Base-by-base conservation (phyloP, 2,888 invertebrate genomes). In the Coelopa pilipes region DNA sequence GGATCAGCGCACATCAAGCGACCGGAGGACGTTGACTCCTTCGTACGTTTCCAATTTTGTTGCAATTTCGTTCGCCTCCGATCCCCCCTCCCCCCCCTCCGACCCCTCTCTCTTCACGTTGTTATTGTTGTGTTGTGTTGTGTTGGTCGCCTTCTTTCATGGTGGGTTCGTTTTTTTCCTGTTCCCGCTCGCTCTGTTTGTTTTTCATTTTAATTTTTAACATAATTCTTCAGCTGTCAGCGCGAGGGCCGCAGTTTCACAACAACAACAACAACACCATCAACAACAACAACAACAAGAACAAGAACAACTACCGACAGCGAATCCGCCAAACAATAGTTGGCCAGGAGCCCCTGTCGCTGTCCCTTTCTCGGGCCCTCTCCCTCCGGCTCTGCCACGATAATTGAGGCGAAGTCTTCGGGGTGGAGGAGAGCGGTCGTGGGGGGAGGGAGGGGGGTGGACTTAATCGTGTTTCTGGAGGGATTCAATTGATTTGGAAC, bases 11-110 rank as follows among this genome's bases (percentile, higher is more conserved):
- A 21, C 46, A 57, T 59, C 69, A 59, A 49, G 70, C 70, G 62
- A 62, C 62, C 4, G 50, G 24, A 67, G 72, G 57, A 72, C 72
- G 60, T 72, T 72, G 72, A 72, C 34, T 69, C 59, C 46, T 72
- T 60, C 34, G 59, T 34, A 34, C 11, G 49, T 34, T 50, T 24
- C 67, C 60, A 72, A 66, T 59, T 72, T 72, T 53, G 24, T 50
- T 65, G 9, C 15, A 55, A 63, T 63, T 63, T 53, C 49, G 24
- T 63, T 71, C 11, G 21, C 19, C 21, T 19, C 10, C 11, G 0
- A 24, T 19, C 7, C 4, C 7, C 34, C 34, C 34, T 57, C 11
- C 50, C 24, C 67, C 15, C 13, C 7, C 34, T 34, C 34, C 7
- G n/a, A n/a, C n/a, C 34, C 7, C 7, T 34, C 4, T 34, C 34